Evolutionary conservation across 2,888 invertebrate species (phyloP), one percentile per base, ranked within the genome.

Genomic region (Nebria salina): DNA sequence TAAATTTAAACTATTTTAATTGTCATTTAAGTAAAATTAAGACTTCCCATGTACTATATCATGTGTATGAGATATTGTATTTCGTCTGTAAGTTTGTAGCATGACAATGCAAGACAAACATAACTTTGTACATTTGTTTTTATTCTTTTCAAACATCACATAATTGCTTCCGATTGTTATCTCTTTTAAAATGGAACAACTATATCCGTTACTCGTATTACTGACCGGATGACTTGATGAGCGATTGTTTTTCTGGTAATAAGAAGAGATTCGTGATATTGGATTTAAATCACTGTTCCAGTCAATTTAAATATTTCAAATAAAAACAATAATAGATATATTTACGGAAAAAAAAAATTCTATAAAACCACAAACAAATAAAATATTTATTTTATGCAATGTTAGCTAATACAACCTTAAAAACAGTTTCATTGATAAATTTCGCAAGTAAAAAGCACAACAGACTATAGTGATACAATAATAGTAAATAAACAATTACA

Each of bases 1-100:
- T 73, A 73, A 73, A 73, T 42, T 41, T 73, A 73, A 41, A 41
- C 73, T 43, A 73, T 73, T 73, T 73, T 15, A 73, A 73, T 43
- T 73, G 73, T 73, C 34, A 73, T 73, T 54, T 73, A 73, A 73
- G 42, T 41, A 70, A 70, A 70, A 70, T 70, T 70, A 70, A 70
- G 70, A 26, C 70, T 70, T 70, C 70, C 11, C 70, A 25, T 70
- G 11, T 34, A 70, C 25, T 11, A 13, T 70, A 70, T 70, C 70
- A 54, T 54, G 54, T 54, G 54, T 54, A 54, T 54, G 54, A 54
- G 54, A 54, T 54, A 54, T 54, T 54, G 8, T 54, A 54, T 54
- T 54, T 54, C 54, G 54, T 54, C 13, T 54, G 54, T 8, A 11
- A 54, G 7, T 54, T 34, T 54, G 54, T 54, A 54, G 54, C 54